A percentile compares a stretch with the other conserved stretches of the same genome.
Evolutionary conservation across 2,888 invertebrate genomes (phyloP).

Genomic region (Ennomos erosarius): DNA sequence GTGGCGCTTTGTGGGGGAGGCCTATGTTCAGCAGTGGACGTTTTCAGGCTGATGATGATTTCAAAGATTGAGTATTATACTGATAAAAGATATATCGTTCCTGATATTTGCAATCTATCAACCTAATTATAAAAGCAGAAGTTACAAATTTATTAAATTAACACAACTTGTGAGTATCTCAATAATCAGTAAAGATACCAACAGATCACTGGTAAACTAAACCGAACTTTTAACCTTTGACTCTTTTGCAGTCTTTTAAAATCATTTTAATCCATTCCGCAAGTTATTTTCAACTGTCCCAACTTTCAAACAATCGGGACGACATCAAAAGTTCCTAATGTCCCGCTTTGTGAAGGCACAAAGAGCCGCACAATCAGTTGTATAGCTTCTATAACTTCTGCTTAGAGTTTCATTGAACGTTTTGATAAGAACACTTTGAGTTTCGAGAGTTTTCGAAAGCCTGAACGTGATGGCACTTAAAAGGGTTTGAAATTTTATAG

Average conservation of each 20-base stretch:
- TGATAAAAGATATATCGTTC: too few species aligned
- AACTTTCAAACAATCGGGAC: slow-evolving; percentile 40
- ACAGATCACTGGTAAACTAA: background rate
- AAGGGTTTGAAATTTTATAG: slow-evolving; percentile 15
- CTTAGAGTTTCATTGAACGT: slow-evolving; percentile 60
- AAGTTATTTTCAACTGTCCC: slow-evolving; percentile 24
- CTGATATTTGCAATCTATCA: too few species aligned
- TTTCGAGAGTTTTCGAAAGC: slow-evolving; percentile 31
- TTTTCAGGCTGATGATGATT: too few species aligned
- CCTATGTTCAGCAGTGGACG: too few species aligned
- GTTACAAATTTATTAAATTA: too few species aligned
- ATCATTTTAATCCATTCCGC: slow-evolving; percentile 19
- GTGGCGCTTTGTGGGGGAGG: too few species aligned
- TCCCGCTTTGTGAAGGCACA: slow-evolving; percentile 62
- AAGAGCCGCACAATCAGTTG: slow-evolving; percentile 45
- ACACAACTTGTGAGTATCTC: background rate
- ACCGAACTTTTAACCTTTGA: background rate
- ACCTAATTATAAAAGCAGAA: too few species aligned
- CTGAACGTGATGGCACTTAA: slow-evolving; percentile 11
- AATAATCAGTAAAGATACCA: background rate
- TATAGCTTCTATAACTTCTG: slow-evolving; percentile 48
- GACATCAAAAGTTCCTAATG: slow-evolving; percentile 68
- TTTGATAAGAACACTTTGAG: slow-evolving; percentile 44
- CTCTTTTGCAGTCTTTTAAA: slow-evolving; percentile 23
- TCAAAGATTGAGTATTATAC: too few species aligned